Percentiles rank a stretch among this genome's conserved stretches.
Evolutionary conservation across 2,888 invertebrate genomes (phyloP).

Genomic region (Macrosiphum euphorbiae): DNA sequence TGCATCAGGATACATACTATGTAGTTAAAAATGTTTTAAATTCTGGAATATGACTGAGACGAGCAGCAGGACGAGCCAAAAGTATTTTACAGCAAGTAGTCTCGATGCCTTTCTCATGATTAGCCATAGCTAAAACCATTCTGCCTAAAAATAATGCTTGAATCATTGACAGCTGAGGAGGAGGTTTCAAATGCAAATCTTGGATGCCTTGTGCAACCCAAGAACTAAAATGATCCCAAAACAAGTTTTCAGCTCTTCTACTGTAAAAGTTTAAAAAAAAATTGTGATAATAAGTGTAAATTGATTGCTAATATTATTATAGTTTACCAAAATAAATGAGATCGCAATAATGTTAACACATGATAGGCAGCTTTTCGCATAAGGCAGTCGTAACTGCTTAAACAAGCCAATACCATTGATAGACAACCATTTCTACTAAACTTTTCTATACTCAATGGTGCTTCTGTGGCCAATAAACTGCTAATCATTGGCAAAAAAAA

Average conservation of each 20-base stretch:
- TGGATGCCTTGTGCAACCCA: constrained; percentile 46
- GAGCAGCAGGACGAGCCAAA: constrained; percentile 35
- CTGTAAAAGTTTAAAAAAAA: constrained; percentile 66
- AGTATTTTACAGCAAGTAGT: constrained; percentile 68
- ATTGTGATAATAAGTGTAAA: not conserved
- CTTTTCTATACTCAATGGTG: constrained; percentile 79
- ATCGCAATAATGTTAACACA: constrained; percentile 80
- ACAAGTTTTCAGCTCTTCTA: constrained; percentile 77
- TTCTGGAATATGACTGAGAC: constrained; percentile 48
- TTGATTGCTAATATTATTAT: not conserved
- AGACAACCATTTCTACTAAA: constrained; percentile 80
- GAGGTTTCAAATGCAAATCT: constrained; percentile 28
- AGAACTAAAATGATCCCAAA: constrained; percentile 78
- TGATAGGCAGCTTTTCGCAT: constrained; percentile 82
- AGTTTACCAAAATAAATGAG: constrained; percentile 78
- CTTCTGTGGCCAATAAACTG: constrained; percentile 81
- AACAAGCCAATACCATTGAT: constrained; percentile 78
- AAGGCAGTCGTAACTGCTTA: constrained; percentile 78
- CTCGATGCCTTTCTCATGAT: constrained; percentile 67
- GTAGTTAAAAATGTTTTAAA: constrained; percentile 67
- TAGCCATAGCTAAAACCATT: constrained; percentile 73
- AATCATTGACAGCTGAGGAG: constrained; percentile 58
- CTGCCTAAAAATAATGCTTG: constrained; percentile 74
- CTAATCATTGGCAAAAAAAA: constrained; percentile 85
- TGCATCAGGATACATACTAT: not conserved